A percentile compares a stretch with the other conserved stretches of the same genome.
Conservation (phyloP, 1,140 invertebrate species). For the Ostrea edulis region DNA sequence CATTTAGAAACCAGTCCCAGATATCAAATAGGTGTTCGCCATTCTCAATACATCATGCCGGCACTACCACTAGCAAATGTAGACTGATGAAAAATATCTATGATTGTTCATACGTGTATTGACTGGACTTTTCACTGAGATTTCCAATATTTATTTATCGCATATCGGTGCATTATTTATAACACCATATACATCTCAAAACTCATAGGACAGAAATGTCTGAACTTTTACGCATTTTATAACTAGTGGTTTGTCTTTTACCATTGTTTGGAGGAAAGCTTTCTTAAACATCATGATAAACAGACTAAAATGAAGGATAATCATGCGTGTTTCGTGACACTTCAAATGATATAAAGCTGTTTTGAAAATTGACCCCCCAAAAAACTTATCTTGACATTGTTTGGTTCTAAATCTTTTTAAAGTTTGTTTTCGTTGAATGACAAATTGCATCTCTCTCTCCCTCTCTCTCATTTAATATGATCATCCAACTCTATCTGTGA, state of each 20-base stretch:
- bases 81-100: not conserved
- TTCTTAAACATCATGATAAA: too few species aligned
- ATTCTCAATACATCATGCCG: constrained; percentile 65
- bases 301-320: too few species aligned
- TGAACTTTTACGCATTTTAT: too few species aligned
- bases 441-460: not conserved
- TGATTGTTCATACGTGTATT: not conserved
- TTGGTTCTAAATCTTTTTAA: too few species aligned
- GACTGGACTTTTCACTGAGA: not conserved
- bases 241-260: too few species aligned
- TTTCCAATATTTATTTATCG: not conserved
- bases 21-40: constrained; percentile 67
- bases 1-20: constrained; percentile 58
- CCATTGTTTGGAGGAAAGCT: too few species aligned
- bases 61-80: constrained; percentile 62
- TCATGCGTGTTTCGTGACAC: too few species aligned
- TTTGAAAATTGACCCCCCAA: too few species aligned
- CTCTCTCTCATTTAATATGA: not conserved
- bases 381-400: too few species aligned
- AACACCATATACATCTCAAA: not conserved
- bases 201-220: too few species aligned
- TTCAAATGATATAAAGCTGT: too few species aligned
- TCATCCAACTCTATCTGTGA: not conserved
- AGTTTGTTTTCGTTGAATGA: too few species aligned
- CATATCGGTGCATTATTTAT: not conserved